Percentiles rank a stretch among this genome's conserved stretches.
Conservation (phyloP, 2,888 invertebrate genomes). For the Nephrotoma guestfalica region DNA sequence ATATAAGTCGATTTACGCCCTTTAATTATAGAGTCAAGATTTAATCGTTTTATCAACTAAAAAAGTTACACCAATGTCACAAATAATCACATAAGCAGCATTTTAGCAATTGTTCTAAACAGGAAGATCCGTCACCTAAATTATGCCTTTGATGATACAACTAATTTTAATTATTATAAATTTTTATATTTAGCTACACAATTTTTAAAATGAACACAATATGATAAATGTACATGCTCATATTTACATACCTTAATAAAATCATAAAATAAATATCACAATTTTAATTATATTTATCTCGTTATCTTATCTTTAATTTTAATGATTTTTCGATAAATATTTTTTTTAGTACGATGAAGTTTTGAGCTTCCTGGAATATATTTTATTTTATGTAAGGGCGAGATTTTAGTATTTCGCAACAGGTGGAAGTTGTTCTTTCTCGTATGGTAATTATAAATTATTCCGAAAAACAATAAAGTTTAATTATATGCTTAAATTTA, state of each 20-base stretch:
- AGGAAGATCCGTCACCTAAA: no score
- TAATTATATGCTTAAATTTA: background rate
- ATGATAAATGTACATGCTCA: background rate
- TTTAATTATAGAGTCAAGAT: no score
- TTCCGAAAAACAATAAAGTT: background rate
- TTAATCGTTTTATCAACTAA: no score
- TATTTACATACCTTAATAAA: background rate
- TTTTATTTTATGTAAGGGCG: background rate
- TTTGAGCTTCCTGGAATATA: background rate
- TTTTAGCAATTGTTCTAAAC: no score
- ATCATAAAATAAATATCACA: background rate
- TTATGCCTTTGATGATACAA: no score
- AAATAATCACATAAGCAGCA: no score
- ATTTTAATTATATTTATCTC: background rate
- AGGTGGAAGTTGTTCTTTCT: background rate
- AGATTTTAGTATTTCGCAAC: background rate
- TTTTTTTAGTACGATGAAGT: background rate
- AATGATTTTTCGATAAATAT: background rate
- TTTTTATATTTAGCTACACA: no score
- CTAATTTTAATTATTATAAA: no score
- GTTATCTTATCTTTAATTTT: background rate
- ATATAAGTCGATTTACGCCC: no score
- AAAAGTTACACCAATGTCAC: no score
- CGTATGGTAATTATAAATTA: background rate
- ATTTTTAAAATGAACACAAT: no score